Percentiles rank a stretch among this genome's conserved stretches.
Conservation (phyloP, 2,797 vertebrate species). For the Trachurus trachurus region DNA sequence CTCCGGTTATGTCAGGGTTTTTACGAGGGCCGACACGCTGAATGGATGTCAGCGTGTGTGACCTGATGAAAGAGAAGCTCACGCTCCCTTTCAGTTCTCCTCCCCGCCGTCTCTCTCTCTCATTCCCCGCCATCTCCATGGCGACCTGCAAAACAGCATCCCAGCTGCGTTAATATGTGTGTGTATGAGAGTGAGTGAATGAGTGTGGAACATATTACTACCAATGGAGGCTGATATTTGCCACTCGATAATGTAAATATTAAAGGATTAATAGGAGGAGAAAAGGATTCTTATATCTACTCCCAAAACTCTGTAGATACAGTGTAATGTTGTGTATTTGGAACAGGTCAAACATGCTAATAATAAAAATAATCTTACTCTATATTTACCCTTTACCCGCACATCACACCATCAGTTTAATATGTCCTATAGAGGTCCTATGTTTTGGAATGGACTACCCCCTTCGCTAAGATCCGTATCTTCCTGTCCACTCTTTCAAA, state of each 20-base stretch:
- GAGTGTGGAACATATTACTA: constrained; percentile 42
- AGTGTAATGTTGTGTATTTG: too few relatives aligned
- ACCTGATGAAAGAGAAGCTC: constrained; percentile 58
- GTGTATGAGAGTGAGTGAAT: constrained; percentile 16
- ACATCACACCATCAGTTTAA: too few relatives aligned
- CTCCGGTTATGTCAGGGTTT: constrained; percentile 7
- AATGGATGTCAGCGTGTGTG: constrained; percentile 47
- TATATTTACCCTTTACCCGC: too few relatives aligned
- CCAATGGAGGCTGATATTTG: constrained; percentile 46
- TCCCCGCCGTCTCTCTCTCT: constrained; percentile 24
- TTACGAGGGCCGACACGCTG: not conserved
- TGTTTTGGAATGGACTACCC: too few relatives aligned
- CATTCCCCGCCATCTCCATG: constrained; percentile 63
- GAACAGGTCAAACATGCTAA: too few relatives aligned
- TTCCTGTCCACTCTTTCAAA: too few relatives aligned
- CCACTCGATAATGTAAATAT: constrained; percentile 58
- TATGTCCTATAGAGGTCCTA: too few relatives aligned
- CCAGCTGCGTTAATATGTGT: constrained; percentile 56
- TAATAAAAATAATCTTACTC: too few relatives aligned
- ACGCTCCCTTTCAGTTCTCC: constrained; percentile 12
- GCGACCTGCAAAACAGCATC: constrained; percentile 68
- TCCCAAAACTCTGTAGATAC: too few relatives aligned
- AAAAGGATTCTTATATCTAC: constrained; percentile 11
- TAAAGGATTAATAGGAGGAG: too few relatives aligned
- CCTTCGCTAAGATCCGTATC: too few relatives aligned